These are phyloP conservation scores for Diceros bicornis DNA, from an alignment of 2,797 vertebrate genomes.

Conservation along the genomic window DNA sequence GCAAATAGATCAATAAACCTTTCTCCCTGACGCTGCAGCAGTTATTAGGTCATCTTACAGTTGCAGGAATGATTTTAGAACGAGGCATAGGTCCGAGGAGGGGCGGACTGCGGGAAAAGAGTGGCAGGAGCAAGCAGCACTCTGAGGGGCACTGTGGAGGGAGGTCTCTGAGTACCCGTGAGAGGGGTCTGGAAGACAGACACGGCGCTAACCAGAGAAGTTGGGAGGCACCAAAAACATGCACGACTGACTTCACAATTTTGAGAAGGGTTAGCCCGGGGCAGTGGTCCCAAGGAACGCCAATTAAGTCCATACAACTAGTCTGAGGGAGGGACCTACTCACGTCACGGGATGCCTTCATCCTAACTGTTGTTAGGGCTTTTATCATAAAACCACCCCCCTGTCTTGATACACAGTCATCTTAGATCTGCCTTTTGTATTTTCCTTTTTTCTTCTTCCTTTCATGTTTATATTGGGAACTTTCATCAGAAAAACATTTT, in stretches of 20 bases:
- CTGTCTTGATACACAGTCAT: neutral
- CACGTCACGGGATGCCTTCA: neutral
- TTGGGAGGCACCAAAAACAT: neutral
- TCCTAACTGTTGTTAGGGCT: neutral
- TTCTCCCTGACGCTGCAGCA: neutral
- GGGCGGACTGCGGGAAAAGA: neutral
- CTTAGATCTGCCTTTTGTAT: neutral
- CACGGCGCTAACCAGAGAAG: neutral
- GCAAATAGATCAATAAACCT: neutral
- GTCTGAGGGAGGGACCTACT: neutral
- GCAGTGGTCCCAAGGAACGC: neutral
- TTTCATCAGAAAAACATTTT: constrained; percentile 26
- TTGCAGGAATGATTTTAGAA: neutral
- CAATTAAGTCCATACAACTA: neutral
- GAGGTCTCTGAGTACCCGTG: neutral
- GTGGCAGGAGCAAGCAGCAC: accelerated
- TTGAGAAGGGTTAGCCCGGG: neutral
- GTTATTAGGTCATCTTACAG: neutral
- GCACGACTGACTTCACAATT: neutral
- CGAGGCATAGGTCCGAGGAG: neutral
- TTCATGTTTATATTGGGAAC: neutral
- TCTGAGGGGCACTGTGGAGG: too few relatives aligned
- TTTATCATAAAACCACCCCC: neutral
- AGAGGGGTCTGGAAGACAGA: neutral
- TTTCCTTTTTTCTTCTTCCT: neutral